Conservation (phyloP, 2,113 vertebrate genomes). For the Trinectes maculatus region DNA sequence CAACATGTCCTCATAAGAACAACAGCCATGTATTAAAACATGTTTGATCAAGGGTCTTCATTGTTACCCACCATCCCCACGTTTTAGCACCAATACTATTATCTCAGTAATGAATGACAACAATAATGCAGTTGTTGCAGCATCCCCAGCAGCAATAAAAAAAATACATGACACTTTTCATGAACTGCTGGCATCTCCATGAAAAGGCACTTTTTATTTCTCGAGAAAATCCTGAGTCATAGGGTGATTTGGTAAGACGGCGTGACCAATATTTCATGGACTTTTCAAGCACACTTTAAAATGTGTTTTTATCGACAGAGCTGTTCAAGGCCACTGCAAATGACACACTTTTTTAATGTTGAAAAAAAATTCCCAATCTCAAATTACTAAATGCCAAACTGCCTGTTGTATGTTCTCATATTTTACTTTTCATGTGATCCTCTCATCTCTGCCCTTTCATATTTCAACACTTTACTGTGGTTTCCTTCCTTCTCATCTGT, state of each 20-base stretch:
- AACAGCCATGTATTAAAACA: not conserved
- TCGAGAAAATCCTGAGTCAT: not conserved
- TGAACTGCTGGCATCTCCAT: slow-evolving; percentile 31
- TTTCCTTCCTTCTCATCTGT: slow-evolving; percentile 1
- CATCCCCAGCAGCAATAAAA: slow-evolving; percentile 6
- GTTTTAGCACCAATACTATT: not conserved
- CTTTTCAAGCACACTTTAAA: slow-evolving; percentile 14
- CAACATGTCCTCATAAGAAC: no score
- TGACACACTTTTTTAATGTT: not conserved
- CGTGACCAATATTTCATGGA: slow-evolving; percentile 10
- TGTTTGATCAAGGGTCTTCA: not conserved
- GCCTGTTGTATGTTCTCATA: slow-evolving; percentile 15
- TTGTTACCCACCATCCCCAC: not conserved
- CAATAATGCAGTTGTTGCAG: not conserved
- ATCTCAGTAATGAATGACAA: slow-evolving; percentile 10
- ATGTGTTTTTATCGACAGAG: slow-evolving; percentile 1
- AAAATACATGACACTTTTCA: not conserved
- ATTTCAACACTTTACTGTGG: not conserved
- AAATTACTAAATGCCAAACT: not conserved
- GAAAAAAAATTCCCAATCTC: slow-evolving; percentile 6
- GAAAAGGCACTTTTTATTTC: slow-evolving; percentile 30
- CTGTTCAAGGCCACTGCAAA: slow-evolving; percentile 14
- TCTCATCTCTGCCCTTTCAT: not conserved
- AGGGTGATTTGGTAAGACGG: not conserved
- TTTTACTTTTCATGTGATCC: not conserved